Evolutionary conservation across 2,113 vertebrate genomes (phyloP).

Genomic region (Chamaea fasciata): DNA sequence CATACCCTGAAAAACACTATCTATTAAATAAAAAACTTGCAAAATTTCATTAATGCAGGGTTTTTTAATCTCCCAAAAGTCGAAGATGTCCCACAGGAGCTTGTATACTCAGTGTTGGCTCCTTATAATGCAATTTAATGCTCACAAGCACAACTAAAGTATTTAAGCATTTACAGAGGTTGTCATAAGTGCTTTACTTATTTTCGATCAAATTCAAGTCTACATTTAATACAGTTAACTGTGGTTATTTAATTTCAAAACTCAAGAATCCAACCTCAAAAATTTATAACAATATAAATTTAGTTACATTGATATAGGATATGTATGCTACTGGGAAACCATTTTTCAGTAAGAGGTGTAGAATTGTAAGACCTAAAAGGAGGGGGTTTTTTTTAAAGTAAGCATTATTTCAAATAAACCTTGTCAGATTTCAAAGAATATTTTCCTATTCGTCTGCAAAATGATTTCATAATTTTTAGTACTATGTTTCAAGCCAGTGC

Average conservation of each 20-base stretch:
- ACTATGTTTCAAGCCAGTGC: constrained; percentile 2
- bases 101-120: constrained; percentile 73
- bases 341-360: constrained; percentile 64
- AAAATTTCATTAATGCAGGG: constrained; percentile 87
- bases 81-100: constrained; percentile 76
- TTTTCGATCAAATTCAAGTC: constrained; percentile 83
- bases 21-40: constrained; percentile 83
- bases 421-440: constrained; percentile 63
- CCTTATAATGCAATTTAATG: constrained; percentile 92
- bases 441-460: constrained; percentile 53
- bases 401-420: constrained; percentile 76
- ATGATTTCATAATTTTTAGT: constrained; percentile 49
- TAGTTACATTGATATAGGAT: constrained; percentile 76
- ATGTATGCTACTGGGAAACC: constrained; percentile 75
- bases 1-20: constrained; percentile 72
- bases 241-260: constrained; percentile 96
- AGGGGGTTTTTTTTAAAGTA: constrained; percentile 71
- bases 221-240: constrained; percentile 92
- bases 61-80: constrained; percentile 84
- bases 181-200: constrained; percentile 83
- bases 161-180: constrained; percentile 91
- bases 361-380: constrained; percentile 60
- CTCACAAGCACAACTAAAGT: constrained; percentile 83
- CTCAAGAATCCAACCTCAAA: constrained; percentile 85
- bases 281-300: constrained; percentile 92